Conservation (phyloP, 2,113 vertebrate genomes). For the Lucifuga dentata region DNA sequence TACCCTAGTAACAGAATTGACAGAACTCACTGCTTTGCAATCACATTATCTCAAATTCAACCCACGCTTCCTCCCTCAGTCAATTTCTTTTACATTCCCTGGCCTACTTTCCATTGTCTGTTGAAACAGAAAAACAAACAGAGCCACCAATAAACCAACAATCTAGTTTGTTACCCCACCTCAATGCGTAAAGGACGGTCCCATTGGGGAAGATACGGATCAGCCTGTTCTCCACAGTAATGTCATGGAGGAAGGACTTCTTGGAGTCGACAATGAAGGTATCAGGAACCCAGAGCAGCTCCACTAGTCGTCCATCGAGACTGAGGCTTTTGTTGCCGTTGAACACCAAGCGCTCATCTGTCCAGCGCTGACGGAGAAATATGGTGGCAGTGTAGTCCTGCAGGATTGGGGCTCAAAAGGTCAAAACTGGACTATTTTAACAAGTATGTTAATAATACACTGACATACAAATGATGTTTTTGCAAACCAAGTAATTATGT, state of each 20-base stretch:
- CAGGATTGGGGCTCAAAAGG: conserved; percentile 18
- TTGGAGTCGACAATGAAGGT: conserved; percentile 95
- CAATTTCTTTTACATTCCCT: conserved; percentile 33
- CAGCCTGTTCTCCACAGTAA: conserved; percentile 92
- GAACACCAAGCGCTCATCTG: conserved; percentile 90
- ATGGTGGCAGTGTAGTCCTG: conserved; percentile 93
- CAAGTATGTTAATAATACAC: conserved; percentile 26
- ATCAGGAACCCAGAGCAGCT: conserved; percentile 93
- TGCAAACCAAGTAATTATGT: conserved; percentile 28
- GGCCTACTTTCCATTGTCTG: conserved; percentile 43
- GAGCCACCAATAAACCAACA: conserved; percentile 3
- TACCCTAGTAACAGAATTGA: conserved; percentile 38
- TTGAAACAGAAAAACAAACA: conserved; percentile 19
- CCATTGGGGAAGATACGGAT: conserved; percentile 94
- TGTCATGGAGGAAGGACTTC: conserved; percentile 92
- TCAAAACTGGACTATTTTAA: conserved; percentile 24
- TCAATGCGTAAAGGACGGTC: conserved; percentile 90
- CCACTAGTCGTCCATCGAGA: conserved; percentile 90
- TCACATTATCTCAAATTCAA: conserved; percentile 46
- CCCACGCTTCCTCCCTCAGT: conserved; percentile 27
- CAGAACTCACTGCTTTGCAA: conserved; percentile 33
- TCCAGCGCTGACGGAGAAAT: conserved; percentile 92
- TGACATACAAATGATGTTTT: conserved; percentile 22
- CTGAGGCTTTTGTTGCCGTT: conserved; percentile 92
- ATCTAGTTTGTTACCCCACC: conserved; percentile 70